Evolutionary conservation across 2,113 vertebrate species (phyloP).

Genomic region (Myotis yumanensis): DNA sequence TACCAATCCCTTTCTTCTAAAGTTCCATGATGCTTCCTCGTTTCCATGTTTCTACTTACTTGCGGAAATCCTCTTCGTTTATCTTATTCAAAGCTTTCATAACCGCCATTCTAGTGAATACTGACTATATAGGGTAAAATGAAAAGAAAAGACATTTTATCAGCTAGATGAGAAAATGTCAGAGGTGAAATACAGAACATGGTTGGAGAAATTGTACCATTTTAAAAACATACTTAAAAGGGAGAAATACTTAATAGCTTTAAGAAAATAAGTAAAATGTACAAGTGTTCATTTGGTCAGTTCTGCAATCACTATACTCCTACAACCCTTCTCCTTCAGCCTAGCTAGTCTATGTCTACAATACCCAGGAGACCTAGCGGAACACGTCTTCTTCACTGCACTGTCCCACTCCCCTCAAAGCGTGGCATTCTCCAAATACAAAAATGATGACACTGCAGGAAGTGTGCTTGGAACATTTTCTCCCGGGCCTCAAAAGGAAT

Average conservation of each 20-base stretch:
- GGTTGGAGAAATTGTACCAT: conserved; percentile 32
- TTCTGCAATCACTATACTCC: not conserved
- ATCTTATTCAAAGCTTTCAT: conserved; percentile 96
- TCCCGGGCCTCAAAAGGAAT: not conserved
- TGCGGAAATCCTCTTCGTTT: conserved; percentile 89
- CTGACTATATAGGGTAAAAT: conserved; percentile 87
- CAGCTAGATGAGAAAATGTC: conserved; percentile 60
- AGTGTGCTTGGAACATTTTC: not conserved
- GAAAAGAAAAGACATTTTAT: conserved; percentile 62
- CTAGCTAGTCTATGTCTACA: not conserved
- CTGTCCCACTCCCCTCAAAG: not conserved
- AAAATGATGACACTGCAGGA: not conserved
- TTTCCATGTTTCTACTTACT: conserved; percentile 82
- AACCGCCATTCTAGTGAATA: conserved; percentile 99
- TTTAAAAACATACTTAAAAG: conserved; percentile 53
- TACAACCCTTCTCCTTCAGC: not conserved
- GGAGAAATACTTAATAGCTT: not conserved
- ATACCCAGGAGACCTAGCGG: not conserved
- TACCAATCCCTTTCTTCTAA: not conserved
- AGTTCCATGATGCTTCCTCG: not conserved
- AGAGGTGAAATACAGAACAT: conserved; percentile 68
- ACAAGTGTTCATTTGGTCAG: not conserved
- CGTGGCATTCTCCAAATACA: not conserved
- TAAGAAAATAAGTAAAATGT: conserved; percentile 33
- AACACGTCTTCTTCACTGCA: not conserved